Evolutionary conservation across 2,888 invertebrate species (phyloP).

Genomic region (Abrostola tripartita): DNA sequence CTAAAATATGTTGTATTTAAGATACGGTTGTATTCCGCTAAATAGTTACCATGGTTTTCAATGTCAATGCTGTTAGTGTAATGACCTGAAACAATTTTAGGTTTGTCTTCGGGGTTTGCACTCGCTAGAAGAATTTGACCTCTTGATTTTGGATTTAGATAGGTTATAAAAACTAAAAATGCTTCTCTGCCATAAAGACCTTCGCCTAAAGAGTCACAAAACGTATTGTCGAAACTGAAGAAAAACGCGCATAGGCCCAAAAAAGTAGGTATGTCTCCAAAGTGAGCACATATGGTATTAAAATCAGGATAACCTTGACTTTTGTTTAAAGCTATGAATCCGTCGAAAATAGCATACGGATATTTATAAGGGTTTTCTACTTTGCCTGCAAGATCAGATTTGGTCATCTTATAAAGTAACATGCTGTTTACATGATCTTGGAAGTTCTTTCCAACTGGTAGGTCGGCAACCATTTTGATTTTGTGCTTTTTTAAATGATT

Average conservation of each 20-base stretch:
- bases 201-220: slow-evolving; percentile 48
- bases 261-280: slow-evolving; percentile 7
- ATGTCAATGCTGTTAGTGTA: slow-evolving; percentile 36
- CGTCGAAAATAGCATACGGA: slow-evolving; percentile 50
- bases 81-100: slow-evolving; percentile 30
- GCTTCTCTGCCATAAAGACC: slow-evolving; percentile 43
- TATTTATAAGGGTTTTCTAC: slow-evolving; percentile 59
- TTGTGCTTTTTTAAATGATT: background rate
- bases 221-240: slow-evolving; percentile 42
- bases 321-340: slow-evolving; percentile 88
- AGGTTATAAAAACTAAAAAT: slow-evolving; percentile 38
- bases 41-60: slow-evolving; percentile 30
- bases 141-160: slow-evolving; percentile 79
- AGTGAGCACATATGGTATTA: slow-evolving; percentile 45
- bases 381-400: slow-evolving; percentile 60
- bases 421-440: background rate
- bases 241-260: slow-evolving; percentile 33
- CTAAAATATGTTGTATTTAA: slow-evolving; percentile 29
- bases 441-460: slow-evolving; percentile 4
- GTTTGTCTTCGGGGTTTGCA: slow-evolving; percentile 29
- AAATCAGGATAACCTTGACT: slow-evolving; percentile 78
- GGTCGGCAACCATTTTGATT: background rate
- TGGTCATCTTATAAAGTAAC: slow-evolving; percentile 35
- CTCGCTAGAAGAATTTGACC: slow-evolving; percentile 79
- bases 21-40: slow-evolving; percentile 41